Evolutionary conservation across 1,140 invertebrate genomes (phyloP), one percentile per base, ranked within the genome.

Genomic region (Drosophila ananassae): DNA sequence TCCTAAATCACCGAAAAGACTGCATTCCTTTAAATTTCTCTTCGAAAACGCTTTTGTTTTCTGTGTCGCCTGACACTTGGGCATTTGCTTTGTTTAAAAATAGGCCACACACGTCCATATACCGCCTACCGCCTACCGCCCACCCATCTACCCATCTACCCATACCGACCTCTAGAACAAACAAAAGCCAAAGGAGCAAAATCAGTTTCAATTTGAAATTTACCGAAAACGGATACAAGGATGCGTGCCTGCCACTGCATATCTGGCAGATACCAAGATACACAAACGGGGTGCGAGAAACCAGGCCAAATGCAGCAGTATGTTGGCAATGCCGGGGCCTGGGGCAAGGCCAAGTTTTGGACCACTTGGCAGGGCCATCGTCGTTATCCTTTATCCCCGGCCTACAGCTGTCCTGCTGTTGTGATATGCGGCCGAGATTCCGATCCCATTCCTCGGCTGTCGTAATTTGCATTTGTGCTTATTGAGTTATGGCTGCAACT

Each of bases 401-500:
- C 41, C 41, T 44, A 44, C 41, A 44, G 41, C 41, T 44, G 41
- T 66, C 44, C 34, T 72, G 37, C 32, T 53, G 51, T 53, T 73
- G 63, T 46, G 60, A 76, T 60, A 64, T 73, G 63, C 32, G 53
- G 21, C 57, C 32, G 61, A 76, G 77, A 85, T 79, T 67, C 72
- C 68, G 74, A 64, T 68, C 67, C 58, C 46, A 58, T 47, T 21
- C 44, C 44, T n/a, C 17, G 41, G 41, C 41, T 44, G 41, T 69
- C 62, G 48, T 82, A 87, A 87, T 85, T 89, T 89, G 76, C 79
- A 89, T 89, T 87, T 79, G 83, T 82, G 79, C 73, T 89, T 83
- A 89, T 89, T 89, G 83, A 89, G 83, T 89, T 89, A 89, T 89
- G 66, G 68, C 78, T 87, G 77, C 73, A 84, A 77, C 81, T 85